These are phyloP conservation scores for Agraylea sexmaculata DNA, from an alignment of 1,140 invertebrate species.

Conservation along the genomic window DNA sequence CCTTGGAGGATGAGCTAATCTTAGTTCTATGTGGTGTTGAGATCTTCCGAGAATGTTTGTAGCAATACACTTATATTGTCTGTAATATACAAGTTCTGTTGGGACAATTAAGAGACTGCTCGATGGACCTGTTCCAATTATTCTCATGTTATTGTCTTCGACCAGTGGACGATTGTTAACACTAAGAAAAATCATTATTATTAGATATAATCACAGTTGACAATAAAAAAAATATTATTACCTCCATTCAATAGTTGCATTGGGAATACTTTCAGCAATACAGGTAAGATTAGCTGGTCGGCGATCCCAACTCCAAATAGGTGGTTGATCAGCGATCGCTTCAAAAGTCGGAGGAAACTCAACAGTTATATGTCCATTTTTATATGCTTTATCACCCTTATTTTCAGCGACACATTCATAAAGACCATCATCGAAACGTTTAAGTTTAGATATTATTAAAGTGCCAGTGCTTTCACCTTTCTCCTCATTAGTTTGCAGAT, in stretches of 20 bases:
- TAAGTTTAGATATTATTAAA: slow-evolving; percentile 48
- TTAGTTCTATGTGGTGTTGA: slow-evolving; percentile 54
- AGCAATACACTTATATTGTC: slow-evolving; percentile 71
- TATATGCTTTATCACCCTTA: slow-evolving; percentile 56
- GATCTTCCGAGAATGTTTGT: slow-evolving; percentile 61
- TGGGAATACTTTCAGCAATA: slow-evolving; percentile 80
- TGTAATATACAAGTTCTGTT: slow-evolving; percentile 51
- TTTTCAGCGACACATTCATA: slow-evolving; percentile 81
- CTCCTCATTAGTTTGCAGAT: slow-evolving; percentile 41
- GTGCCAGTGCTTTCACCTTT: slow-evolving; percentile 50
- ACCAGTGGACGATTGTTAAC: slow-evolving; percentile 40
- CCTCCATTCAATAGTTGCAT: slow-evolving; percentile 81
- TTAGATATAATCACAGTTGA: slow-evolving; percentile 17
- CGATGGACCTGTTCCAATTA: slow-evolving; percentile 52
- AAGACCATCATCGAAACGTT: slow-evolving; percentile 68
- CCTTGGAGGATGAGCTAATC: slow-evolving; percentile 47
- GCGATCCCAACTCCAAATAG: slow-evolving; percentile 68
- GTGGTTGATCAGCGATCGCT: slow-evolving; percentile 53
- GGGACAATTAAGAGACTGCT: slow-evolving; percentile 60
- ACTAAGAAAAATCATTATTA: slow-evolving; percentile 22
- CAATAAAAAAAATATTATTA: slow-evolving; percentile 21
- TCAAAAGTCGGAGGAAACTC: slow-evolving; percentile 72
- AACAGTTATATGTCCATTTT: slow-evolving; percentile 72
- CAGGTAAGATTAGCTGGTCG: slow-evolving; percentile 76
- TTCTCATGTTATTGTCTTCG: slow-evolving; percentile 44